Conservation (phyloP, 2,888 invertebrate genomes). For the Meta bourneti region DNA sequence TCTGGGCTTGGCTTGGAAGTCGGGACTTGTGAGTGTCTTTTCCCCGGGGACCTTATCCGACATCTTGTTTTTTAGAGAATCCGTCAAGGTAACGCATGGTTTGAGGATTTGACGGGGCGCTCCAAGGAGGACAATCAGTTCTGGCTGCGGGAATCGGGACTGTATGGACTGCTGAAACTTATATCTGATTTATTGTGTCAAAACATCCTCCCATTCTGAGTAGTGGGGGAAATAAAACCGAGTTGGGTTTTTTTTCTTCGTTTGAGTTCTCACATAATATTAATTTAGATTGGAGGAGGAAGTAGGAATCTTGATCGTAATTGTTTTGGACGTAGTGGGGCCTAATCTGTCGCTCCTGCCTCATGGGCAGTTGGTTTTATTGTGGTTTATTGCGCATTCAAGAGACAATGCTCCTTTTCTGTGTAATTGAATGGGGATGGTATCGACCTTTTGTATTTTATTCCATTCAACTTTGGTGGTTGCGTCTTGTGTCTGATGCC, state of each 20-base stretch:
- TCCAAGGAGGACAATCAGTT: conserved; percentile 61
- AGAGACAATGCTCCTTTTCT: not conserved
- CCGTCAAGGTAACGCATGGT: conserved; percentile 52
- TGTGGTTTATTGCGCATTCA: conserved; percentile 24
- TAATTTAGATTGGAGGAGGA: conserved; percentile 36
- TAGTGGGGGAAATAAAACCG: conserved; percentile 19
- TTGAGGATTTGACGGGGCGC: conserved; percentile 55
- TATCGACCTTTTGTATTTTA: not conserved
- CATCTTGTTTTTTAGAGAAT: conserved; percentile 52
- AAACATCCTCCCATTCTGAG: not conserved
- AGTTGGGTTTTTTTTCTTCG: not conserved
- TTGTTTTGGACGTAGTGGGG: not conserved
- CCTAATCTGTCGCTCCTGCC: not conserved
- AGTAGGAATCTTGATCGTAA: conserved; percentile 4
- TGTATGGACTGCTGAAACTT: conserved; percentile 45
- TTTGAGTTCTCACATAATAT: conserved; percentile 40
- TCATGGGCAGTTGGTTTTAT: not conserved
- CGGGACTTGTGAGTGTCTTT: not conserved
- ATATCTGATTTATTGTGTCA: conserved; percentile 63
- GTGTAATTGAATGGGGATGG: not conserved
- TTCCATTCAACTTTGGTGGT: not conserved
- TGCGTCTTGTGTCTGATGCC: no score
- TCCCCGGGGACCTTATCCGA: conserved; percentile 6
- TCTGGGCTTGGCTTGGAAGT: not conserved
- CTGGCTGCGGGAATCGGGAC: conserved; percentile 13